Evolutionary conservation across 2,113 vertebrate genomes (phyloP), one percentile per base, ranked within the genome.

Genomic region (Eurystomus gularis): DNA sequence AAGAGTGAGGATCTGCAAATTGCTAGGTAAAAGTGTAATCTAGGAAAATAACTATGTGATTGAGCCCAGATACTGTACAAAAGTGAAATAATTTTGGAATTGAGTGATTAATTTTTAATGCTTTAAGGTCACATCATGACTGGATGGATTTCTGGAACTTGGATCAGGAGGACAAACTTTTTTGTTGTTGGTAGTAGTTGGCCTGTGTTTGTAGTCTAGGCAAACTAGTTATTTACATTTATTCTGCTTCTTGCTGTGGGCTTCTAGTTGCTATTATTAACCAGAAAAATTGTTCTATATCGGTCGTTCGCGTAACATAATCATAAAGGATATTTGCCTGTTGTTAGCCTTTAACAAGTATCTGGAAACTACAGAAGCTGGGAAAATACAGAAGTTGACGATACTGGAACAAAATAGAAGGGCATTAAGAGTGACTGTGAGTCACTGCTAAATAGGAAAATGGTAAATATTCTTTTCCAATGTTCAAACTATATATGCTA

Each of bases 261-360:
- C 17, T 61, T 69, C 21, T 37, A 31, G 54, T 64, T 60, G 54
- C 57, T 7, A 4, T 20, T 62, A 17, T 29, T 60, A 88, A 42
- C 17, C 20, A 42, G 86, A n/a, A 88, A 55, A 52, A 11, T 48
- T n/a, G 24, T 88, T 83, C 61, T 65, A 9, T 24, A 4, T 40
- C 52, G 57, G 26, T 54, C 62, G 69, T 31, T 69, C 58, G 82
- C 73, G 49, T 77, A 72, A 64, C 17, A 9, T 15, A 61, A 14
- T 54, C 0, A 0, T 62, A 39, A 83, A 37, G 62, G 40, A 44
- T 3, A 2, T 69, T 89, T 81, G 37, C 60, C 72, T 25, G 18
- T 58, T 82, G 39, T 77, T 24, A 37, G 11, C n/a, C 21, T 73
- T 73, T 58, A 75, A 21, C n/a, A 54, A 76, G 5, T 57, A 71